Evolutionary conservation across 2,797 vertebrate species (phyloP), one percentile per base, ranked within the genome.

Genomic region (Adelosebastes latens): DNA sequence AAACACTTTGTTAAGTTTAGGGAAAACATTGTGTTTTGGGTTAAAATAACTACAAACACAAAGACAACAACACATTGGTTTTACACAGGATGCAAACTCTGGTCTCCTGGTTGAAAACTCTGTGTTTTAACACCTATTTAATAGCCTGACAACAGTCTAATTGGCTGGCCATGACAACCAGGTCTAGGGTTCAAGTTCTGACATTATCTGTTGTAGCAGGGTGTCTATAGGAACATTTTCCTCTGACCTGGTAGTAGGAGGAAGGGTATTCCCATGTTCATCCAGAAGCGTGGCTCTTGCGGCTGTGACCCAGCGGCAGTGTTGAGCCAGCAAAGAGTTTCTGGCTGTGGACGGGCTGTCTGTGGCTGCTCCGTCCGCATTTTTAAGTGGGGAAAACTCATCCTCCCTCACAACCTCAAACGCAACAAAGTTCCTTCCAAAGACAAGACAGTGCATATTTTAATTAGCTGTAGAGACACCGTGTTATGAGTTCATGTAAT

Each of bases 371-470:
- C 93, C 92, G 13, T 97, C 96, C 0, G 96, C 96, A 0, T 99
- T 99, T 91, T 99, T 99, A 62, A 99, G 89, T 0, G 98, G 98
- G 0, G 98, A 97, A 81, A 99, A 99, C 89, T 99, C 98, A 0
- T 99, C 97, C 81, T 97, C 96, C 80, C 98, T 93, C 42, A 73
- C n/a, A 9, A 98, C 98, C 88, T 99, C 97, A 70, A 99, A 98
- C 6, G 90, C 97, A 25, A 97, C 97, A 34, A 99, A 99, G 81
- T 96, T 98, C 92, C 98, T 99, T 86, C 5, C 13, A 20, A 67
- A 66, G 49, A 82, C 46, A 85, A 5, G 13, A 70, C 0, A 59
- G 24, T 9, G 34, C 31, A 49, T 27, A 13, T 67, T 69, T 64
- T 25, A 63, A 56, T 36, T 2, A 34, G n/a, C 22, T 56, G 42